Evolutionary conservation across 2,113 vertebrate species (phyloP).

Genomic region (Recurvirostra avosetta): DNA sequence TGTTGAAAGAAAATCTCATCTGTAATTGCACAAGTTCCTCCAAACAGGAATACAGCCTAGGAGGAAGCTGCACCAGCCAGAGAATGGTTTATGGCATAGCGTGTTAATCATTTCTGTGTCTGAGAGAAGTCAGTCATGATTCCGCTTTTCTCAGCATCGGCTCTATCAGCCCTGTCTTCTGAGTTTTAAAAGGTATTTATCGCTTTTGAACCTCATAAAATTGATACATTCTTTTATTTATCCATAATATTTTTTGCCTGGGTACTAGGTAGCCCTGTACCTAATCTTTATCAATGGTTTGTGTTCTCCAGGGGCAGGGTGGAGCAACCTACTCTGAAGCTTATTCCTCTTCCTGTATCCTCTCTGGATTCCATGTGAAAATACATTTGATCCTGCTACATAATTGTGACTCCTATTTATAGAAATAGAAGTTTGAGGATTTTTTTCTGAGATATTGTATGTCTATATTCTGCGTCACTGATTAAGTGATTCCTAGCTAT

Average conservation of each 20-base stretch:
- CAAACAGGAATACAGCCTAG: background rate
- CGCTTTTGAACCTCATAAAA: slow-evolving; percentile 4
- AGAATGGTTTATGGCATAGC: background rate
- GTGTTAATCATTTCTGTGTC: background rate
- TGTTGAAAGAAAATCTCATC: background rate
- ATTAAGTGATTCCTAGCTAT: background rate
- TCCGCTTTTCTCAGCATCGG: background rate
- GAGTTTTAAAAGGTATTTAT: slow-evolving; percentile 1
- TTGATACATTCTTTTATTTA: background rate
- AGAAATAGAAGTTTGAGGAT: background rate
- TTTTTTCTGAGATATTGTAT: background rate
- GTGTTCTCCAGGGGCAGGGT: background rate
- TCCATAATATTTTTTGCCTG: background rate
- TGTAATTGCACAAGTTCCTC: background rate
- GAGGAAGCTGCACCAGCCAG: background rate
- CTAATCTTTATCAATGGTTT: background rate
- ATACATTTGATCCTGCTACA: background rate
- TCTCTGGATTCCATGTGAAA: background rate
- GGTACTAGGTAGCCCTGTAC: background rate
- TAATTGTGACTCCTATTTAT: background rate
- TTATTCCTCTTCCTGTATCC: background rate
- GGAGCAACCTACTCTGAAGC: background rate
- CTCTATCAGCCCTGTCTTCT: background rate
- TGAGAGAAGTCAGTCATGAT: background rate
- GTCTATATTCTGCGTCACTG: background rate